Evolutionary conservation across 2,888 invertebrate species (phyloP).

Genomic region (Cotesia congregata): DNA sequence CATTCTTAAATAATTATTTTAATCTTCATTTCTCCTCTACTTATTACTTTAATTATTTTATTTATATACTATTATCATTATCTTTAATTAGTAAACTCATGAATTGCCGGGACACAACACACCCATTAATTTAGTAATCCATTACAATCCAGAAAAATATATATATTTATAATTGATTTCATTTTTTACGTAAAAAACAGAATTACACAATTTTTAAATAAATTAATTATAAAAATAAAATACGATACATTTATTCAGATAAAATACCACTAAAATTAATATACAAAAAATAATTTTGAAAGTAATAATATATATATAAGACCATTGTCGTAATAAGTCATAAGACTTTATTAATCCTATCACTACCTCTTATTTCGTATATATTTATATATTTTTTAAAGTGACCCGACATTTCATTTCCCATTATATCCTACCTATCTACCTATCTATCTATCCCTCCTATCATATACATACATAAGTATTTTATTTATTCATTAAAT

Average conservation of each 20-base stretch:
- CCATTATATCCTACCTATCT: slow-evolving; percentile 51
- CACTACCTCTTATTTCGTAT: background rate
- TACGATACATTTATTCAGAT: background rate
- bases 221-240: slow-evolving; percentile 1
- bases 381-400: slow-evolving; percentile 3
- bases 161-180: slow-evolving; percentile 10
- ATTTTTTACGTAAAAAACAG: background rate
- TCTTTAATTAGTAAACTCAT: slow-evolving; percentile 31
- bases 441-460: slow-evolving; percentile 50
- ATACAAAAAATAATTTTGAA: background rate
- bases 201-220: background rate
- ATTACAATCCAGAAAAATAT: background rate
- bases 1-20: slow-evolving; percentile 8
- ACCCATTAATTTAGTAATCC: background rate
- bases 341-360: no score
- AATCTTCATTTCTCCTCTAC: slow-evolving; percentile 30
- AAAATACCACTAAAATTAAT: background rate
- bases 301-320: background rate
- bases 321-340: no score
- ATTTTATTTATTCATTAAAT: slow-evolving; percentile 16
- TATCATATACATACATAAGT: slow-evolving; percentile 39
- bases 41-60: slow-evolving; percentile 33
- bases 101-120: slow-evolving; percentile 35
- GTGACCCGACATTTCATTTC: slow-evolving; percentile 43
- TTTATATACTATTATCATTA: slow-evolving; percentile 31